phyloP scores from a whole-genome alignment of 1,140 invertebrate species.

The Calliopsis andreniformis region DNA sequence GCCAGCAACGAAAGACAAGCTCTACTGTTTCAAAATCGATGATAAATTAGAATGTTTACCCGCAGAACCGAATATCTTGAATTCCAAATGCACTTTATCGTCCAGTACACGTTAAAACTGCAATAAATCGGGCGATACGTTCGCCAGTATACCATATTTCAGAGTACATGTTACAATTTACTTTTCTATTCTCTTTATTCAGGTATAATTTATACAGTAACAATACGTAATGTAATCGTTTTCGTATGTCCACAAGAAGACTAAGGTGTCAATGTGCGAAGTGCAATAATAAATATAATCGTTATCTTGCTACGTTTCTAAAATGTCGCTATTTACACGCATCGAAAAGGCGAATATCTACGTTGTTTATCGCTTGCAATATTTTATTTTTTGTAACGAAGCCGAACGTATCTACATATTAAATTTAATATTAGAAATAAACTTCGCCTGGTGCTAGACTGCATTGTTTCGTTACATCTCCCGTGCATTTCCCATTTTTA shows the following conservation, averaged over 20 bases:
- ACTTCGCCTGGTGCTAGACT: too few species aligned
- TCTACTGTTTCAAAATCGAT: conserved; percentile 56
- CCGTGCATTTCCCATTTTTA: background rate
- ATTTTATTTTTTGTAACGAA: too few species aligned
- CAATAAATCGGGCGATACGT: too few species aligned
- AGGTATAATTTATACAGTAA: conserved; percentile 33
- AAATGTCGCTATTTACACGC: conserved; percentile 51
- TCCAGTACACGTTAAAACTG: background rate
- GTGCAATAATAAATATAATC: conserved; percentile 40
- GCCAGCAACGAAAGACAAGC: conserved; percentile 28
- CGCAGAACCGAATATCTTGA: background rate
- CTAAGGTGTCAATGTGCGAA: conserved; percentile 8
- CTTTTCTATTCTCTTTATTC: conserved; percentile 42
- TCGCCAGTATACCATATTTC: background rate
- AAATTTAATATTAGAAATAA: background rate
- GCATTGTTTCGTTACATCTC: background rate
- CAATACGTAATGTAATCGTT: conserved; percentile 45
- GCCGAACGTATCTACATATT: background rate
- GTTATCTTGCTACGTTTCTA: conserved; percentile 33
- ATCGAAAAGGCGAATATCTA: conserved; percentile 5
- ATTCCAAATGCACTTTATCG: background rate
- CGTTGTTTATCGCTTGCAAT: background rate
- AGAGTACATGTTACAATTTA: background rate
- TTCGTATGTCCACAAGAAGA: conserved; percentile 11
- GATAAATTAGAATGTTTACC: conserved; percentile 33